Evolutionary conservation across 2,113 vertebrate genomes (phyloP).

Genomic region (Cheilinus undulatus): DNA sequence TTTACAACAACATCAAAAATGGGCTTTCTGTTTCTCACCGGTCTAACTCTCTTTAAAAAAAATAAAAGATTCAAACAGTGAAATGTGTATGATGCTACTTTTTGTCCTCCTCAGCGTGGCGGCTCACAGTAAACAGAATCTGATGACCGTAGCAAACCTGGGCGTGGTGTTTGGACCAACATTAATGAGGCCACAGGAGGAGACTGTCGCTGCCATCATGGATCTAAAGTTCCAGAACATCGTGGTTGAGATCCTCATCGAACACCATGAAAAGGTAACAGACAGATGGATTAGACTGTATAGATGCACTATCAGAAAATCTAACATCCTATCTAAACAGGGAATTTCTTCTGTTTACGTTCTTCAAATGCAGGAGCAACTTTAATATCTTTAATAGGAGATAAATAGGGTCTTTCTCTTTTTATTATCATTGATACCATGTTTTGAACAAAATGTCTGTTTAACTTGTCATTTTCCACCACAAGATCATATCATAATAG

Average conservation of each 20-base stretch:
- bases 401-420: too few species aligned
- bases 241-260: slow-evolving; percentile 97
- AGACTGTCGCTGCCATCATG: slow-evolving; percentile 98
- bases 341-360: background rate
- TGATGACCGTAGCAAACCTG: slow-evolving; percentile 97
- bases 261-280: slow-evolving; percentile 93
- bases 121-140: slow-evolving; percentile 92
- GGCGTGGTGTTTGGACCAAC: slow-evolving; percentile 98
- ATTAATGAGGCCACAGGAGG: slow-evolving; percentile 96
- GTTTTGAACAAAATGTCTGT: too few species aligned
- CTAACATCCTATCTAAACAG: background rate
- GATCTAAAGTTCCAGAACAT: slow-evolving; percentile 99
- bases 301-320: too few species aligned
- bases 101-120: slow-evolving; percentile 87
- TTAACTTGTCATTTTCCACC: background rate
- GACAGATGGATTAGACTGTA: too few species aligned
- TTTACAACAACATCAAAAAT: slow-evolving; percentile 2
- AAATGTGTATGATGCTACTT: background rate
- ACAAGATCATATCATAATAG: slow-evolving; percentile 16
- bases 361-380: background rate
- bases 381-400: too few species aligned
- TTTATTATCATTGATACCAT: background rate
- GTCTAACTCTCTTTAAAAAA: background rate
- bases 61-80: background rate
- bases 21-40: background rate